phyloP scores from a whole-genome alignment of 2,797 vertebrate genomes.

The Melanotaenia trifasciata region DNA sequence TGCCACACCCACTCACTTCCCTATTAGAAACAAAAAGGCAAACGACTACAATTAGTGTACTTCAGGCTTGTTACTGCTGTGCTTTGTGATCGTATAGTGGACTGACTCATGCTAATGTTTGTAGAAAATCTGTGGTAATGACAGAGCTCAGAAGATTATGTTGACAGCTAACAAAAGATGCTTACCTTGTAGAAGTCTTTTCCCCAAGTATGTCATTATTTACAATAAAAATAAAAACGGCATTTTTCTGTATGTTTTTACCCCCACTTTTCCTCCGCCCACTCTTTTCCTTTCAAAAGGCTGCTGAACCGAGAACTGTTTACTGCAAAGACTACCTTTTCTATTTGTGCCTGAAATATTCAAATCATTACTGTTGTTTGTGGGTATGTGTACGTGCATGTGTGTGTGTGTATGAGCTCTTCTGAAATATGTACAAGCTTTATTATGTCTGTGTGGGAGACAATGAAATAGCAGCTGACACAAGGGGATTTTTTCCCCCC shows the following conservation, averaged over 20 bases:
- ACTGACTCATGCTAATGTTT: constrained; percentile 15
- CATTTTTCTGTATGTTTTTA: constrained; percentile 6
- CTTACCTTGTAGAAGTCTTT: constrained; percentile 8
- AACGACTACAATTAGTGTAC: background rate
- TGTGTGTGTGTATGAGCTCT: background rate
- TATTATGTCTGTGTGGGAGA: background rate
- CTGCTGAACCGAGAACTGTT: constrained; percentile 36
- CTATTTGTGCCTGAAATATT: constrained; percentile 23
- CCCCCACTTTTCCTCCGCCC: background rate
- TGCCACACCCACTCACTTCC: constrained; percentile 27
- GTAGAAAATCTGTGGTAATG: constrained; percentile 22
- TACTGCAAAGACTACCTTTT: constrained; percentile 21
- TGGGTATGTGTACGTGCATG: background rate
- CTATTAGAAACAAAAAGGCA: constrained; percentile 4
- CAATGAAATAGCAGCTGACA: constrained; percentile 28
- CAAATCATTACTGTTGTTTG: constrained; percentile 37
- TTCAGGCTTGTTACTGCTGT: background rate
- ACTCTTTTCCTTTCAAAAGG: constrained; percentile 10
- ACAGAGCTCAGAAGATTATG: constrained; percentile 29
- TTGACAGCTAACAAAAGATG: constrained; percentile 39
- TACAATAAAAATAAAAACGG: constrained; percentile 39
- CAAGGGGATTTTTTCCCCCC: background rate
- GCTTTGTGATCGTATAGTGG: background rate
- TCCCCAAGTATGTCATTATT: constrained; percentile 64
- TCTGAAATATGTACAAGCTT: background rate